Percentiles rank a stretch among this genome's conserved stretches.
phyloP scores from a whole-genome alignment of 2,888 invertebrate genomes.

The Malthinus flaveolus region DNA sequence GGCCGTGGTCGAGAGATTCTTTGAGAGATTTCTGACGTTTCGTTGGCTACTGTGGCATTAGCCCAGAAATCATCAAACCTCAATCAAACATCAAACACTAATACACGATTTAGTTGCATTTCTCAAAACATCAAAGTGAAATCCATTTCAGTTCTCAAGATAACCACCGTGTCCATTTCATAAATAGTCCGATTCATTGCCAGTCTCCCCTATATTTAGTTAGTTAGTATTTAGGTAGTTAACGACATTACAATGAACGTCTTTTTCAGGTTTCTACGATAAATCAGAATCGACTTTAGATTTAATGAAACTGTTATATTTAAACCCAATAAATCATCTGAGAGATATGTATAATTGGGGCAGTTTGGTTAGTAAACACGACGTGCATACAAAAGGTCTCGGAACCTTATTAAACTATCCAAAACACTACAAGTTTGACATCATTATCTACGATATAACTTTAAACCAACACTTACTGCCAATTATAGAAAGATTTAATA shows the following conservation, averaged over 20 bases:
- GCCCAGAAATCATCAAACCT: no score
- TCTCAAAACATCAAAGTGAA: no score
- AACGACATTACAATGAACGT: not conserved
- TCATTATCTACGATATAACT: slow-evolving; percentile 34
- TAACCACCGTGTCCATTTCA: no score
- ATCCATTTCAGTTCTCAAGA: no score
- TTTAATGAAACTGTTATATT: not conserved
- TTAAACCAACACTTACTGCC: slow-evolving; percentile 33
- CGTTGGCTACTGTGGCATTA: no score
- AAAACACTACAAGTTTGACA: slow-evolving; percentile 30
- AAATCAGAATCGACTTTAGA: not conserved
- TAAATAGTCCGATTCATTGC: no score
- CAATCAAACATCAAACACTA: no score
- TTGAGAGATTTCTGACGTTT: no score
- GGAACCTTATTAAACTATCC: slow-evolving; percentile 30
- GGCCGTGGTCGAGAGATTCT: no score
- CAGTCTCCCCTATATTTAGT: no score
- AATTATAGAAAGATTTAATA: slow-evolving; percentile 33
- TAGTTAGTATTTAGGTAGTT: no score
- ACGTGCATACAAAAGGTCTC: slow-evolving; percentile 23
- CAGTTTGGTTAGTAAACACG: slow-evolving; percentile 14
- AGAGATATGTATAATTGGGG: not conserved
- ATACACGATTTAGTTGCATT: no score
- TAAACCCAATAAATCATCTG: not conserved
- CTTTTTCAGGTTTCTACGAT: not conserved